A percentile compares a stretch with the other conserved stretches of the same genome.
phyloP scores from a whole-genome alignment of 2,888 invertebrate genomes.

The Neoascia interrupta region DNA sequence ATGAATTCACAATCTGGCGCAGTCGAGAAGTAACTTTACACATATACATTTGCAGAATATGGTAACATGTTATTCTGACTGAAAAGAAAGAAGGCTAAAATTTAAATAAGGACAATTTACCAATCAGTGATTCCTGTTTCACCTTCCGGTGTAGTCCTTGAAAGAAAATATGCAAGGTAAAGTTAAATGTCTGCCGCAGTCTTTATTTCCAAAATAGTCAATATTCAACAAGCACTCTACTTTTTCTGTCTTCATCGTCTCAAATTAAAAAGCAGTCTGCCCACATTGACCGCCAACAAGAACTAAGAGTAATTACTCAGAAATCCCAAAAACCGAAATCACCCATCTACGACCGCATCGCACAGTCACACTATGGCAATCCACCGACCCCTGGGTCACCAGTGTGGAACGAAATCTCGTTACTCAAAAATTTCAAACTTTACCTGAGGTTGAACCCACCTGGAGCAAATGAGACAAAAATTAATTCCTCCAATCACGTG shows the following conservation, averaged over 20 bases:
- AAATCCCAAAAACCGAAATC: constrained; percentile 41
- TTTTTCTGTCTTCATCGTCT: neutral
- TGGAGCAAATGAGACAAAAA: constrained; percentile 52
- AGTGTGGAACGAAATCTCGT: constrained; percentile 46
- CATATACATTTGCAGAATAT: too few relatives aligned
- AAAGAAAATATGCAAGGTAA: too few relatives aligned
- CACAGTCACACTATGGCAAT: neutral
- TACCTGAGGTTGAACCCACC: constrained; percentile 21
- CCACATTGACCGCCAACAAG: too few relatives aligned
- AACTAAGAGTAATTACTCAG: constrained; percentile 17
- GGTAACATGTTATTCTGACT: too few relatives aligned
- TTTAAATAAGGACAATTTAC: too few relatives aligned
- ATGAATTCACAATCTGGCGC: too few relatives aligned
- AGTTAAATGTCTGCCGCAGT: too few relatives aligned
- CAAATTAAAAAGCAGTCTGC: neutral
- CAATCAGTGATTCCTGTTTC: too few relatives aligned
- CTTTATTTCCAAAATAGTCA: neutral
- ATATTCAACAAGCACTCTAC: neutral
- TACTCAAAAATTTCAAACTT: constrained; percentile 38
- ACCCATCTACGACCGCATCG: constrained; percentile 35
- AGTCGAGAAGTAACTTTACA: too few relatives aligned
- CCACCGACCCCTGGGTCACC: constrained; percentile 21
- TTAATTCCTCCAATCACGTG: constrained; percentile 55
- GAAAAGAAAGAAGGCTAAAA: too few relatives aligned
- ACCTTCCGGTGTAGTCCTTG: too few relatives aligned